Percentiles rank a stretch among this genome's conserved stretches.
These are phyloP conservation scores for Corythaixoides concolor DNA, from an alignment of 2,113 vertebrate species.

Conservation along the genomic window DNA sequence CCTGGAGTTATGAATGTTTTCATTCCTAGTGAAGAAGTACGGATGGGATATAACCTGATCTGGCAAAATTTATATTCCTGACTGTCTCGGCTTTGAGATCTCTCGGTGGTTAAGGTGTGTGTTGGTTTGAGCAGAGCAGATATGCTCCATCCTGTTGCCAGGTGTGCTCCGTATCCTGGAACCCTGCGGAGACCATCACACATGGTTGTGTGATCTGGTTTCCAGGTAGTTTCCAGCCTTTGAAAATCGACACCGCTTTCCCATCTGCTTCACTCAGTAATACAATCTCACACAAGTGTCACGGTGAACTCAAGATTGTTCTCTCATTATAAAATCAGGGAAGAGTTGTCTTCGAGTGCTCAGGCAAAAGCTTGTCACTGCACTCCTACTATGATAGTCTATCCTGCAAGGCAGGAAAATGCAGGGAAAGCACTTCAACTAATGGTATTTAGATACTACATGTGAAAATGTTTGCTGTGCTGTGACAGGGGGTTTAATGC, in stretches of 20 bases:
- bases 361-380: background rate
- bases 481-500: background rate
- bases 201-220: background rate
- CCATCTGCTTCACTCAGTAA: background rate
- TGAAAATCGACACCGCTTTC: background rate
- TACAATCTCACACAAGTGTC: fast-evolving
- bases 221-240: background rate
- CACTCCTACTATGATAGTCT: background rate
- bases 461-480: background rate
- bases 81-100: background rate
- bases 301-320: background rate
- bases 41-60: background rate
- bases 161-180: background rate
- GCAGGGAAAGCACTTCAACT: background rate
- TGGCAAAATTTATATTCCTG: too few species aligned
- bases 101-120: background rate
- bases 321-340: background rate
- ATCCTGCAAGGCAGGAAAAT: background rate
- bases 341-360: background rate
- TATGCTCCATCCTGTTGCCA: fast-evolving
- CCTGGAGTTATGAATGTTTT: background rate
- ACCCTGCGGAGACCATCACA: background rate
- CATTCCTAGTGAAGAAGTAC: background rate
- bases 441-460: background rate
- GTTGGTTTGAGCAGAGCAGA: background rate